Evolutionary conservation across 2,797 vertebrate genomes (phyloP).

Genomic region (Acipenser ruthenus): DNA sequence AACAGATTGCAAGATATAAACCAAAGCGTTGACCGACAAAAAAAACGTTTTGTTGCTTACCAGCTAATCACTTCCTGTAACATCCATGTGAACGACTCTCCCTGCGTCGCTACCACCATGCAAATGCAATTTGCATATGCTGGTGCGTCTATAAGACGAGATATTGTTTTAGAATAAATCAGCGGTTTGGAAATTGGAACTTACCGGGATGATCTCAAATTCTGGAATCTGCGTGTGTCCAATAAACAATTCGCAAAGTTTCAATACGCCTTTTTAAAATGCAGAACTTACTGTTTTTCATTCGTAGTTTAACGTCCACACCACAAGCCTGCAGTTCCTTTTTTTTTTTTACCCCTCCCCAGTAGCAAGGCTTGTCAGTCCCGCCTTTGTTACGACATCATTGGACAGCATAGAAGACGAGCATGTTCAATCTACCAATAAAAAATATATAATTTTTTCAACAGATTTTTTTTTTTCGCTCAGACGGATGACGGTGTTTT

Average conservation of each 20-base stretch:
- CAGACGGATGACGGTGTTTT: too few species aligned
- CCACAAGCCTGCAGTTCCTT: neutral
- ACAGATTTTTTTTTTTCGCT: neutral
- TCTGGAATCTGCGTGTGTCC: neutral
- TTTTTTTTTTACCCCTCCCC: slow-evolving; percentile 2
- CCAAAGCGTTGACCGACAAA: neutral
- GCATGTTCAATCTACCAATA: neutral
- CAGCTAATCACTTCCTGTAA: slow-evolving; percentile 25
- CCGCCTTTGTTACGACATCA: neutral
- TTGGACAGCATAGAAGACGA: neutral
- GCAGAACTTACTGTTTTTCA: neutral
- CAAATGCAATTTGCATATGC: neutral
- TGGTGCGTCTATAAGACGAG: neutral
- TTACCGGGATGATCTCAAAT: neutral
- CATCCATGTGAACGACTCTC: slow-evolving; percentile 1
- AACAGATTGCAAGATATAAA: slow-evolving; percentile 12
- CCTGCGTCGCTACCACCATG: neutral
- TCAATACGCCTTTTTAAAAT: neutral
- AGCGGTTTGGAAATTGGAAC: neutral
- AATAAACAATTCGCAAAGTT: neutral
- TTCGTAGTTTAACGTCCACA: neutral
- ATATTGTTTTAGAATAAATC: neutral
- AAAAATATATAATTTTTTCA: neutral
- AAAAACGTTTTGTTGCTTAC: neutral
- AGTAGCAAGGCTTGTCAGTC: neutral